Evolutionary conservation across 2,888 invertebrate species (phyloP).

Genomic region (Lingula anatina): DNA sequence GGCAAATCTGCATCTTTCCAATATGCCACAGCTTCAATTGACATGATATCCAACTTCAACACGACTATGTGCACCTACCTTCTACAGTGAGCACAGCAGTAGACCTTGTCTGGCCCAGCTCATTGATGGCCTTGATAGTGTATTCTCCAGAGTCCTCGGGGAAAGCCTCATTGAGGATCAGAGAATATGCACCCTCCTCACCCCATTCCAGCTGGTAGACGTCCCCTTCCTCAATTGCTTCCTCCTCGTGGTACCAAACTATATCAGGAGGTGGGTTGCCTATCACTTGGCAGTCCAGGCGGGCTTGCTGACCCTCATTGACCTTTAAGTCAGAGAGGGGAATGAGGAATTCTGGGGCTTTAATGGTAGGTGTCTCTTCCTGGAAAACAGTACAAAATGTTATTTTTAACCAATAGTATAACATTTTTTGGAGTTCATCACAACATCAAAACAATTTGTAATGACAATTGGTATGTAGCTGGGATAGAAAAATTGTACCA

Average conservation of each 20-base stretch:
- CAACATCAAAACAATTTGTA: neutral
- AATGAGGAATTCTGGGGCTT: conserved; percentile 29
- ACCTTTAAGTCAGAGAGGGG: conserved; percentile 29
- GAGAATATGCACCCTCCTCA: conserved; percentile 41
- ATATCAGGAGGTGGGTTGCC: conserved; percentile 56
- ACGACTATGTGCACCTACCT: too few relatives aligned
- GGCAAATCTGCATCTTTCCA: too few relatives aligned
- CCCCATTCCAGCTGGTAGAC: conserved; percentile 59
- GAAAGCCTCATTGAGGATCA: conserved; percentile 63
- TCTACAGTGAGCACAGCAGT: conserved; percentile 69
- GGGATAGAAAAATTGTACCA: too few relatives aligned
- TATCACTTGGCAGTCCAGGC: conserved; percentile 43
- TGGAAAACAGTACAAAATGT: conserved; percentile 5
- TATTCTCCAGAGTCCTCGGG: conserved; percentile 73
- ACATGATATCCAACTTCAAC: too few relatives aligned
- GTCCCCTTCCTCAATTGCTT: conserved; percentile 58
- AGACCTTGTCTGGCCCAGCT: conserved; percentile 70
- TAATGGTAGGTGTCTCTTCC: conserved; percentile 17
- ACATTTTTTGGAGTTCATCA: neutral
- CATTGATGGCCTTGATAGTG: conserved; percentile 69
- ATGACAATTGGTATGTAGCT: too few relatives aligned
- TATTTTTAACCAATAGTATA: neutral
- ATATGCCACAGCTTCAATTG: too few relatives aligned
- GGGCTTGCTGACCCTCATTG: conserved; percentile 37
- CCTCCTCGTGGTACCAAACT: conserved; percentile 77